A percentile compares a stretch with the other conserved stretches of the same genome.
These are phyloP conservation scores for Sebastes hubbsi DNA, from an alignment of 2,797 vertebrate genomes.

Conservation along the genomic window DNA sequence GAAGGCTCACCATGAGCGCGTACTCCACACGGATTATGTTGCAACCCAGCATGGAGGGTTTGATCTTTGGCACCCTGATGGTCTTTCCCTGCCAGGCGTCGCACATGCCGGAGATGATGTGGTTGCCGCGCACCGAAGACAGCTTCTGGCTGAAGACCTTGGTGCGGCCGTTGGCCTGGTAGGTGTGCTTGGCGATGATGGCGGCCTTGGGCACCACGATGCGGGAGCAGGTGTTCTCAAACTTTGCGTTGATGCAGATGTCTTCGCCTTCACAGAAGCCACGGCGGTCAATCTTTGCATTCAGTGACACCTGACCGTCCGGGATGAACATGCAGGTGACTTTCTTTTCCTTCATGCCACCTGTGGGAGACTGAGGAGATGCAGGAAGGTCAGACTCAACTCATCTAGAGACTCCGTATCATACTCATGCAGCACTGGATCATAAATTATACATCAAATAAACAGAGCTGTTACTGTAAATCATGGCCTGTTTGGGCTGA, in stretches of 20 bases:
- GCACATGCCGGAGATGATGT: conserved; percentile 94
- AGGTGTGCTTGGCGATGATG: conserved; percentile 93
- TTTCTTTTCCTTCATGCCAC: conserved; percentile 94
- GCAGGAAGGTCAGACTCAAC: background rate
- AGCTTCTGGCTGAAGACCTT: conserved; percentile 92
- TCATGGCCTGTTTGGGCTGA: background rate
- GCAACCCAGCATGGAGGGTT: conserved; percentile 92
- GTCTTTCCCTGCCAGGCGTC: conserved; percentile 95
- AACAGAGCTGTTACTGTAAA: background rate
- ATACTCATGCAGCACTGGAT: background rate
- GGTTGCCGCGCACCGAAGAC: conserved; percentile 92
- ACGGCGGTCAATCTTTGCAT: conserved; percentile 91
- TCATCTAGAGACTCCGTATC: background rate
- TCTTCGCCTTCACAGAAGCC: conserved; percentile 97
- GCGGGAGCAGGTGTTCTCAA: conserved; percentile 97
- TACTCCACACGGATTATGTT: conserved; percentile 95
- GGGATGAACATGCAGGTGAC: conserved; percentile 97
- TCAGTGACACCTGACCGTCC: conserved; percentile 91
- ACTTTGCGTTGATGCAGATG: conserved; percentile 94
- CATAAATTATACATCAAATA: background rate
- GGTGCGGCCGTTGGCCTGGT: conserved; percentile 92
- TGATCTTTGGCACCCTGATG: conserved; percentile 92
- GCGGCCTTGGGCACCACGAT: conserved; percentile 97
- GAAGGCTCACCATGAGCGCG: conserved; percentile 87
- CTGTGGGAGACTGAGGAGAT: conserved; percentile 85